A percentile compares a stretch with the other conserved stretches of the same genome.
Evolutionary conservation across 1,140 invertebrate genomes (phyloP).

Genomic region (Rhizoglyphus robini): DNA sequence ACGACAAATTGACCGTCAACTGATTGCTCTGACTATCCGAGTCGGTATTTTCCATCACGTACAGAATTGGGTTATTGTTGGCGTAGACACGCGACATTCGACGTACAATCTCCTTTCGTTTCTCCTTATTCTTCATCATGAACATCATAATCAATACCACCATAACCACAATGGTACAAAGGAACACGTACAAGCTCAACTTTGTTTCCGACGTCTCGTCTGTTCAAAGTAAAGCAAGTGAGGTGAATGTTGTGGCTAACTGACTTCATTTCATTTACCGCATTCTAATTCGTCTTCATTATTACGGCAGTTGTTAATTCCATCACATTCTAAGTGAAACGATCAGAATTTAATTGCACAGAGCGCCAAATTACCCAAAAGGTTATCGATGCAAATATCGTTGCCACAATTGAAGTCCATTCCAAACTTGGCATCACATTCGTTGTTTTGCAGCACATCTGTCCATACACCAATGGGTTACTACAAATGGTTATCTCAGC

Average conservation of each 20-base stretch:
- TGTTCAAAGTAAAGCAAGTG: neutral
- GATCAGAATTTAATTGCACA: neutral
- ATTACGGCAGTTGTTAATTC: conserved; percentile 16
- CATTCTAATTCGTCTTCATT: conserved; percentile 6
- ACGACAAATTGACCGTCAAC: neutral
- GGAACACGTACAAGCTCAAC: conserved; percentile 8
- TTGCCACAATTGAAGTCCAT: conserved; percentile 15
- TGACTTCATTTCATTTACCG: neutral
- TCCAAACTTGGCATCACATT: neutral
- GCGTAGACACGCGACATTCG: conserved; percentile 4
- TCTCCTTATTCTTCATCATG: conserved; percentile 1
- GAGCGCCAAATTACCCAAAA: neutral
- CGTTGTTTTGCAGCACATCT: neutral
- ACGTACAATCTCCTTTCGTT: conserved; percentile 6
- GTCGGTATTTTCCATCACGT: conserved; percentile 1
- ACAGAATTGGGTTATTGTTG: conserved; percentile 6
- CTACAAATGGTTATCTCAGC: neutral
- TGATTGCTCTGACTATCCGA: neutral
- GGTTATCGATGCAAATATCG: conserved; percentile 9
- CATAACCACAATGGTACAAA: conserved; percentile 1
- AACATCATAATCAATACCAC: conserved; percentile 8
- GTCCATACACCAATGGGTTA: neutral
- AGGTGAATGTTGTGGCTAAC: neutral
- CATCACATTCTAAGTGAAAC: conserved; percentile 15
- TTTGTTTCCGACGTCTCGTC: conserved; percentile 17